Base-by-base conservation (phyloP, 2,113 vertebrate genomes). In the Tyrannus savana region DNA sequence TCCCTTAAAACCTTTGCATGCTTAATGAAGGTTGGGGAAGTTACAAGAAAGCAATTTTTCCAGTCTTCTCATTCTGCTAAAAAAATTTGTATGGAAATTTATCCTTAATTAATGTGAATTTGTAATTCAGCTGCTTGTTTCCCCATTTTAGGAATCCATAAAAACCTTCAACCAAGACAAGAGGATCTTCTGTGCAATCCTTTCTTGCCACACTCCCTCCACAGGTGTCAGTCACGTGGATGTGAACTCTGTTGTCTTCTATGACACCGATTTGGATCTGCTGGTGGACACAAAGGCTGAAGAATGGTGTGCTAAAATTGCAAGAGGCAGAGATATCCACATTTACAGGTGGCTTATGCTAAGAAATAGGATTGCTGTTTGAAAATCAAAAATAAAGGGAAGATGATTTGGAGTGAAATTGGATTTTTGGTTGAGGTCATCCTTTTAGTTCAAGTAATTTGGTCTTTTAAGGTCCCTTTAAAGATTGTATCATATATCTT, bases 191-290 rank as follows among this genome's bases (percentile, higher is more conserved):
- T 99, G 98, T 80, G 98, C 98, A 87, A 95, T 99, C 90, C 97
- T 99, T 67, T 98, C 98, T 86, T 99, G 98, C n/a, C 98, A 98
- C 63, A 98, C 98, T 92, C 98, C 98, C n/a, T 96, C 98, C 12
- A 93, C 97, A 1, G 98, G 98, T 42, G 98, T 98, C 33, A 98
- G 97, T 56, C 97, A 98, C 41, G 97, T 98, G 35, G 98, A 98
- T n/a, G 99, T 97, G 0, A 98, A 98, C 60, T 97, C 98, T 7
- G 97, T 98, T 73, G 98, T 99, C 77, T 98, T 98, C 95, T 99
- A 96, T 14, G 98, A 98, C 96, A 98, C 97, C 2, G 98, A 98
- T 91, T 97, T 98, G 60, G 98, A 99, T 92, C 98, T 98, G 2
- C 98, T 98, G 94, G 98, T 98, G 98, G 98, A 98, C 13, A 96